Evolutionary conservation across 2,113 vertebrate species (phyloP), one percentile per base, ranked within the genome.

Genomic region (Aviceda subcristata): DNA sequence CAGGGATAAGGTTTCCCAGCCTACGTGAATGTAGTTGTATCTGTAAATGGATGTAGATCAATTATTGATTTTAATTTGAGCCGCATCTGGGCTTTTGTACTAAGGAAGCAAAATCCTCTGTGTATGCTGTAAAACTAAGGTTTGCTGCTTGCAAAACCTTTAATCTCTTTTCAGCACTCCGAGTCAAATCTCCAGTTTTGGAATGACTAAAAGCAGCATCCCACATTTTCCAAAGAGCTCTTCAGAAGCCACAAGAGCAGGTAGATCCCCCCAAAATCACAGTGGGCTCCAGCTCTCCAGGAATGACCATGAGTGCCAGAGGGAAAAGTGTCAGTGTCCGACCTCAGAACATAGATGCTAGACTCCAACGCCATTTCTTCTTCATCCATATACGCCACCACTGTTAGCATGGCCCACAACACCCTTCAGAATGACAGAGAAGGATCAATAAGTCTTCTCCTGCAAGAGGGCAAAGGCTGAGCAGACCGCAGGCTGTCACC

Each of bases 41-140:
- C 69, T 91, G 53, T 87, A 95, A 93, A 94, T 88, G 77, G 60
- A 93, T 3, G 7, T 30, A 69, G 45, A 92, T 76, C 77, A 90
- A 60, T 85, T 85, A 92, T 55, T 91, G 83, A 91, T 95, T 96
- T 94, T 83, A 46, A 74, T 68, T 86, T 45, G 45, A 95, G 36
- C 80, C 85, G 53, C 76, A 92, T 81, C 57, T 78, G 48, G 19
- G 39, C 26, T 87, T 94, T 81, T 75, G 66, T 85, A 72, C 41
- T 5, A 18, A 72, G 62, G 62, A 94, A 85, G 50, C 43, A 92
- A 96, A 92, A 86, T 45, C 68, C 48, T 90, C 72, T 38, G 19
- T 45, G n/a, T 85, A 86, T 73, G 41, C 73, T 89, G 48, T 69
- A 95, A 94, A 92, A 69, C 34, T 79, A 75, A 43, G 43, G 80